Evolutionary conservation across 2,888 invertebrate species (phyloP), one percentile per base, ranked within the genome.

Genomic region (Cheilosia impressa): DNA sequence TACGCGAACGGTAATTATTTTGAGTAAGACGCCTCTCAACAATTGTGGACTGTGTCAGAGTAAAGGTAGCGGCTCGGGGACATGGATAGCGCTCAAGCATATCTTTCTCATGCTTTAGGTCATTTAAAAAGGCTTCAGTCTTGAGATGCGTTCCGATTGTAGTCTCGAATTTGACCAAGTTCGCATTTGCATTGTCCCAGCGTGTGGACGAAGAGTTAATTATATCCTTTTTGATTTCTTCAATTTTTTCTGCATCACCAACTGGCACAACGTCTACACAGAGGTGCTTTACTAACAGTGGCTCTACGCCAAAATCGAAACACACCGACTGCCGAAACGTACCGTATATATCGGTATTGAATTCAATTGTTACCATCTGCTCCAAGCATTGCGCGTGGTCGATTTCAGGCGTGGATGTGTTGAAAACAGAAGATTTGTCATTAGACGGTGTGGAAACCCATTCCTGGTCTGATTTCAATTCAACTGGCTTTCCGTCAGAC

Each of bases 321-420:
- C 96, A 94, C 2, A 97, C 93, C 1, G 95, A 94, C 91, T 97
- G 96, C 2, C 96, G 94, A 91, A 96, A 97, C 3, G 96, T 96
- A 13, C 93, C 96, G 90, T 95, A 96, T 76, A 96, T 95, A 87
- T 95, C 95, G 0, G 96, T 95, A 69, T 93, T 93, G 90, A 96
- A 96, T 60, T 93, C 93, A 50, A 96, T 93, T 65, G 93, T 93
- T 2, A 94, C 92, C 84, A 92, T 92, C 89, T 94, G 93, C 60
- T 91, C 91, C 15, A 91, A 57, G 17, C 52, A 52, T 38, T 24
- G 17, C 1, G 72, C n/a, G 19, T 17, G 1, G 17, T 85, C 84
- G 13, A 13, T 17, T 7, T 15, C 17, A 13, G 57, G 13, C 7
- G 27, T 24, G 4, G 45, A 47, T 7, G 55, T 66, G 9, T 34